These are phyloP conservation scores for Coendou prehensilis DNA, from an alignment of 2,797 vertebrate genomes.

Conservation along the genomic window DNA sequence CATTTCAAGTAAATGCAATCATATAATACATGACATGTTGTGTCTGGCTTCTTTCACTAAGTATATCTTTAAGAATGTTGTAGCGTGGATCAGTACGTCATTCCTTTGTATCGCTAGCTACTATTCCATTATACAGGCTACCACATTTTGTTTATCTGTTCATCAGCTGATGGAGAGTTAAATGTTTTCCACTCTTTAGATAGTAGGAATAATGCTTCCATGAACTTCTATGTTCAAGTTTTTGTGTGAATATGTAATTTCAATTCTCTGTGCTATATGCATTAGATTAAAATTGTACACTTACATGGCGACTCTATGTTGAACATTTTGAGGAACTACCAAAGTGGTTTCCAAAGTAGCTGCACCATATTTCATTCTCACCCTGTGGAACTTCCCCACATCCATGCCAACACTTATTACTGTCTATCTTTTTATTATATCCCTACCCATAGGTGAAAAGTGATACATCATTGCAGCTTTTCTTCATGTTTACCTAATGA, in stretches of 20 bases:
- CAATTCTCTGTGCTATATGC: neutral
- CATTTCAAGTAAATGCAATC: neutral
- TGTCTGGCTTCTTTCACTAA: neutral
- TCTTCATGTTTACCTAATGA: conserved; percentile 13
- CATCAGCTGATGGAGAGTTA: neutral
- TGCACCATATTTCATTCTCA: neutral
- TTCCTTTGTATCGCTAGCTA: neutral
- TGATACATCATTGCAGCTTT: neutral
- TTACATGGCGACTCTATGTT: neutral
- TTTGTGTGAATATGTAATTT: conserved; percentile 14
- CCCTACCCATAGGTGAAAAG: neutral
- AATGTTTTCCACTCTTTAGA: neutral
- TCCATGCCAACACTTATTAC: neutral
- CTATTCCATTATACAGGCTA: neutral
- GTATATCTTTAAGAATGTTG: neutral
- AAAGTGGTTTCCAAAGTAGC: conserved; percentile 21
- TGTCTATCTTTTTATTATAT: conserved; percentile 3
- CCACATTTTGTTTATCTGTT: neutral
- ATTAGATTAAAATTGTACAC: neutral
- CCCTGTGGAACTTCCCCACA: neutral
- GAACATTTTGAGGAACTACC: neutral
- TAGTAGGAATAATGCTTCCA: neutral
- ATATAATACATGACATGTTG: neutral
- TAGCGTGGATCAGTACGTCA: neutral
- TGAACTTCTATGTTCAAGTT: neutral